Percentiles rank a stretch among this genome's conserved stretches.
These are phyloP conservation scores for Acanthurus lineatus DNA, from an alignment of 2,797 vertebrate genomes.

Conservation along the genomic window DNA sequence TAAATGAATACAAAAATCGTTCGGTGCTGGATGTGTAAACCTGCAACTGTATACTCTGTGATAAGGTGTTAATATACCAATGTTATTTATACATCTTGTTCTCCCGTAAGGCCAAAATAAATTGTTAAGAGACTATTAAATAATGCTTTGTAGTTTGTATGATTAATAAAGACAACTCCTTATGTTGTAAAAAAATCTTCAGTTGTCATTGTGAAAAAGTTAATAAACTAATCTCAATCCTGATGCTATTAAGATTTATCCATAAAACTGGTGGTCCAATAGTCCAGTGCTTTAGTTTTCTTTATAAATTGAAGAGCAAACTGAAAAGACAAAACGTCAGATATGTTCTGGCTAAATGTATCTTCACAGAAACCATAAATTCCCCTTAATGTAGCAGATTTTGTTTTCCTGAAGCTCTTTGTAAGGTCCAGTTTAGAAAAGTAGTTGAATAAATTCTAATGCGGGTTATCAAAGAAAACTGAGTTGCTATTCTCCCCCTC, in stretches of 20 bases:
- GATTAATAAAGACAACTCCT: too few species aligned
- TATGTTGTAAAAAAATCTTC: too few species aligned
- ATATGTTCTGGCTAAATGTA: not conserved
- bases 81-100: not conserved
- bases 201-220: not conserved
- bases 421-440: constrained; percentile 16
- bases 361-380: not conserved
- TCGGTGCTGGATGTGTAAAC: not conserved
- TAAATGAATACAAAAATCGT: not conserved
- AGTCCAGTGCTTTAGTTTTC: too few species aligned
- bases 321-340: not conserved
- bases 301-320: too few species aligned
- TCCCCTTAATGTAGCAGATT: not conserved
- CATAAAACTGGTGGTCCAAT: too few species aligned
- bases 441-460: constrained; percentile 11
- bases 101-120: not conserved
- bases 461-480: constrained; percentile 28
- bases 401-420: not conserved
- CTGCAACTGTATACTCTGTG: not conserved
- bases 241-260: not conserved
- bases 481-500: constrained; percentile 30
- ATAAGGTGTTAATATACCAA: not conserved
- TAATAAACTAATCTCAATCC: not conserved
- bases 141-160: not conserved
- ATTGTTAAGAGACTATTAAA: not conserved